Evolutionary conservation across 2,797 vertebrate genomes (phyloP), one percentile per base, ranked within the genome.

Genomic region (Tympanoctomys barrerae): DNA sequence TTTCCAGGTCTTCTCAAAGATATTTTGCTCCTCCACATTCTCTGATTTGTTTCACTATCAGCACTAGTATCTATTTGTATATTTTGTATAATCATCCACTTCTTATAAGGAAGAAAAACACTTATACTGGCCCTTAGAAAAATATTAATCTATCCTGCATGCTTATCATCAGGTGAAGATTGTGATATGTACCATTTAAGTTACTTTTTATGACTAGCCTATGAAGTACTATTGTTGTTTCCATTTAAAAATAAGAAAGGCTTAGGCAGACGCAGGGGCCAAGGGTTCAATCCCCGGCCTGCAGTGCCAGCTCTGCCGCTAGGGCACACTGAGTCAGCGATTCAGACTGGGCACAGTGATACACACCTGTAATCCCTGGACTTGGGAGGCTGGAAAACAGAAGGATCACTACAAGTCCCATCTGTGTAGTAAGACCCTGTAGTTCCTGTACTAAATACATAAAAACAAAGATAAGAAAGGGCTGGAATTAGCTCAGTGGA

Each of bases 1-100:
- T 87, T 92, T 33, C 61, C 46, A n/a, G 59, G 81, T 91, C 77
- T 33, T 96, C 71, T 85, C 61, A 91, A 95, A 93, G 81, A 77
- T 73, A 71, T 81, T 86, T 91, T 64, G 62, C 66, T 89, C 36
- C 13, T 22, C 33, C 12, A 36, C 59, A 2, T 88, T 87, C 78
- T 85, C 18, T 66, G 81, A 66, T 10, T 89, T 52, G 64, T 92
- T 28, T 14, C 28, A 94, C 33, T 46, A 59, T 87, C 28, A 49
- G 21, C 28, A 42, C 57, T 36, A 77, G 59, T 61, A 21, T 31
- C 54, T 89, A 93, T 81, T 86, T 87, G 24, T 70, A 39, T n/a
- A 46, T 79, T 86, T 90, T 49, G 28, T 78, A 64, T 75, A 26
- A 66, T n/a, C 90, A 49, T 52, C 49, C 42, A 90, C 68, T 70